Evolutionary conservation across 2,797 vertebrate genomes (phyloP), one percentile per base, ranked within the genome.

Genomic region (Falco cherrug): DNA sequence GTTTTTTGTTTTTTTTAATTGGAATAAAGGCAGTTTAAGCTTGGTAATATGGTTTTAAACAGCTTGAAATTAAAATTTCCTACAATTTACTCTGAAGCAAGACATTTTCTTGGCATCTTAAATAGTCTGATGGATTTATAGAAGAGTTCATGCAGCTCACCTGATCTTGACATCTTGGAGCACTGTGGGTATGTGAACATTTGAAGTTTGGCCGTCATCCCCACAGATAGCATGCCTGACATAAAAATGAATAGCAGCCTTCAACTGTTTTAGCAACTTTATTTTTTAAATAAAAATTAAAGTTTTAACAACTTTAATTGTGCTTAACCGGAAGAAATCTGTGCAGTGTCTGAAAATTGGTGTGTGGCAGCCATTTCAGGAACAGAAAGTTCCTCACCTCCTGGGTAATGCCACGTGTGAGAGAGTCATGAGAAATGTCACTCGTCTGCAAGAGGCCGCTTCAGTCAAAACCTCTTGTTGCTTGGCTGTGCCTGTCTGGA

Each of bases 311-410:
- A 37, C 56, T 47, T 16, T 48, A 41, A 3, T 25, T 48, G 81
- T n/a, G 25, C 45, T 47, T 41, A 31, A 13, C 76, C 4, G 3
- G 39, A 20, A 69, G 70, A 60, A n/a, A n/a, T n/a, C n/a, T n/a
- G 35, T 35, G 41, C 0, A 5, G 45, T 13, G 33, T 37, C 53
- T 54, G 43, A 11, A 12, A 21, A 8, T 11, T 0, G 1, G 16
- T 1, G 18, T 7, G 60, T 6, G 53, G 25, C 35, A 35, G 78
- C 22, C 20, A 3, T 56, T 43, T 22, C 8, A 13, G 45, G 43
- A 45, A 11, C 28, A 18, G 20, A 3, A 45, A 5, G 15, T 18
- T 41, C 50, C 16, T 43, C 17, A 10, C 29, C 39, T 74, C 53
- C 53, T 3, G 37, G 15, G 47, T 4, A 24, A 11, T 1, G 5